Percentiles rank a stretch among this genome's conserved stretches.
Conservation (phyloP, 1,140 invertebrate genomes). For the Ditylenchus dipsaci region DNA sequence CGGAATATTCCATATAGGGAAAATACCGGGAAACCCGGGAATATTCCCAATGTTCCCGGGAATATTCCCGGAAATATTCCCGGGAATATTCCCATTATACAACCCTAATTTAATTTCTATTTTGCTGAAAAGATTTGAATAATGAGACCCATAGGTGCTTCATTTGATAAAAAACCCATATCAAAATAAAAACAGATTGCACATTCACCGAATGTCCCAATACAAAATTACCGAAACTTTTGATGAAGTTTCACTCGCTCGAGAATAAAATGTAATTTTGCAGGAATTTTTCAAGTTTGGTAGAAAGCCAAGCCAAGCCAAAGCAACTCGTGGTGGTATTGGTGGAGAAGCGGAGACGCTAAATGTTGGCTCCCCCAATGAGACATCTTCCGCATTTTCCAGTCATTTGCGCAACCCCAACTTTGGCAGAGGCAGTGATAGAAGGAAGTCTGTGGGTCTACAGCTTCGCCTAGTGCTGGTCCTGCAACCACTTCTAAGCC, state of each 20-base stretch:
- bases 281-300: slow-evolving; percentile 43
- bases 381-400: not conserved
- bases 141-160: no score
- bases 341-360: not conserved
- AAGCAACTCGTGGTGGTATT: slow-evolving; percentile 14
- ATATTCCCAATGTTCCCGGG: no score
- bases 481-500: not conserved
- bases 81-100: no score
- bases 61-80: no score
- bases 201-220: not conserved
- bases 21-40: no score
- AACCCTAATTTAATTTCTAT: no score
- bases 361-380: not conserved
- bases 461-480: slow-evolving; percentile 9
- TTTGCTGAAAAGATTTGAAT: no score
- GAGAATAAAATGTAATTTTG: slow-evolving; percentile 13
- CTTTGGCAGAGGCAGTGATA: slow-evolving; percentile 9
- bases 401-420: not conserved
- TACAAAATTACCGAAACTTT: not conserved
- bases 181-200: slow-evolving; percentile 1
- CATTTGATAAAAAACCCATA: no score
- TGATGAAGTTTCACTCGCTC: not conserved
- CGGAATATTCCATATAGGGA: no score
- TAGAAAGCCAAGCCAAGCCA: slow-evolving; percentile 34
- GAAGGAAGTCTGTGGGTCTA: slow-evolving; percentile 6